phyloP scores from a whole-genome alignment of 1,140 invertebrate species.

The Stegodyphus dumicola region DNA sequence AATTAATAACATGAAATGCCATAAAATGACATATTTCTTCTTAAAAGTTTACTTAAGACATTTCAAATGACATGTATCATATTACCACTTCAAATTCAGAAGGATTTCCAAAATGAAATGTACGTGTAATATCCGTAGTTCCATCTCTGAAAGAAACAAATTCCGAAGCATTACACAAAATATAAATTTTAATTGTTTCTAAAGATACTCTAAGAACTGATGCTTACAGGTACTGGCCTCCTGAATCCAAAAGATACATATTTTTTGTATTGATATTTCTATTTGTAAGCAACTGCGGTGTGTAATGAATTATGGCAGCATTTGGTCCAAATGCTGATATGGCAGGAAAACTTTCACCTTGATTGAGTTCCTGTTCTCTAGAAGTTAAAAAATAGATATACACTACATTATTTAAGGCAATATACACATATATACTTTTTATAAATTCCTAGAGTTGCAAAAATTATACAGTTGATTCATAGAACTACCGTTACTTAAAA shows the following conservation, averaged over 20 bases:
- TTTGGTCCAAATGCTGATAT: slow-evolving; percentile 92
- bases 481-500: too few relatives aligned
- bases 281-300: slow-evolving; percentile 78
- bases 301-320: slow-evolving; percentile 95
- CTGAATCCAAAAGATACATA: slow-evolving; percentile 92
- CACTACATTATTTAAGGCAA: background rate
- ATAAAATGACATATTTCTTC: too few relatives aligned
- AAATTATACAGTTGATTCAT: too few relatives aligned
- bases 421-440: background rate
- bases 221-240: slow-evolving; percentile 75
- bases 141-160: slow-evolving; percentile 76
- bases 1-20: too few relatives aligned
- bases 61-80: too few relatives aligned
- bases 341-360: slow-evolving; percentile 90
- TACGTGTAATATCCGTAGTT: slow-evolving; percentile 95
- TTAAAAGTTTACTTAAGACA: too few relatives aligned
- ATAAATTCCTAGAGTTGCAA: too few relatives aligned
- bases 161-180: too few relatives aligned
- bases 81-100: slow-evolving; percentile 76
- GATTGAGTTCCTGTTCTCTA: slow-evolving; percentile 79
- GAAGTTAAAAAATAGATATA: slow-evolving; percentile 4
- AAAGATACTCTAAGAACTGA: background rate
- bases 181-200: too few relatives aligned
- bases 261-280: slow-evolving; percentile 78
- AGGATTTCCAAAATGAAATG: slow-evolving; percentile 88